Conservation (phyloP, 92 coral and sea anemone genomes). For the Hydrozoanthus gracilis region DNA sequence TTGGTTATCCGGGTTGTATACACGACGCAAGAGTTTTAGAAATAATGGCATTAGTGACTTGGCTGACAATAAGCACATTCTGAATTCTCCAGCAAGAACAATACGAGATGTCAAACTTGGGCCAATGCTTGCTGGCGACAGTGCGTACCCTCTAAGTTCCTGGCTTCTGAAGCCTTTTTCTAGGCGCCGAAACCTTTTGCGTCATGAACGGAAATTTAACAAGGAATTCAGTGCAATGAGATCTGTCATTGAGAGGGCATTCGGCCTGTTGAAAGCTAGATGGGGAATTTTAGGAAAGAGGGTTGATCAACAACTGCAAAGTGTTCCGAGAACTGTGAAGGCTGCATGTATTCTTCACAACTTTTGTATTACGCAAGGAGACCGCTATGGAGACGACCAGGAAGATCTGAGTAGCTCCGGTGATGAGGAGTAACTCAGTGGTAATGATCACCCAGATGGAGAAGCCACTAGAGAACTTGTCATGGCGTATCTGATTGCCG, state of each 20-base stretch:
- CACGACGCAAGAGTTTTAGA: slow-evolving; percentile 56
- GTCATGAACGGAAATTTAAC: slow-evolving; percentile 26
- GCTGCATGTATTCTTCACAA: slow-evolving; percentile 22
- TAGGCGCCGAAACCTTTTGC: slow-evolving; percentile 1
- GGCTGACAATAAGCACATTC: slow-evolving; percentile 51
- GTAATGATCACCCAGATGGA: background rate
- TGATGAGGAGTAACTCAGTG: background rate
- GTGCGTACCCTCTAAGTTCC: slow-evolving; percentile 48
- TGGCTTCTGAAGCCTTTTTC: slow-evolving; percentile 46
- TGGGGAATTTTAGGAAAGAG: slow-evolving; percentile 12
- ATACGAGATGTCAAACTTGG: slow-evolving; percentile 29
- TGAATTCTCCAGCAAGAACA: slow-evolving; percentile 43
- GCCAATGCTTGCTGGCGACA: slow-evolving; percentile 62
- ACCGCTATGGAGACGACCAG: slow-evolving; percentile 11
- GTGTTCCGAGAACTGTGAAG: background rate
- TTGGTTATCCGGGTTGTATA: slow-evolving; percentile 60
- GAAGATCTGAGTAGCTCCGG: background rate
- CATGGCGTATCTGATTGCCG: slow-evolving; percentile 23
- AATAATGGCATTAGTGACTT: slow-evolving; percentile 20
- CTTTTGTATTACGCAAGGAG: slow-evolving; percentile 20
- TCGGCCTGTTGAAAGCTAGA: slow-evolving; percentile 15
- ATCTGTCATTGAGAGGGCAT: slow-evolving; percentile 23
- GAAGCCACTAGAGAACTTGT: slow-evolving; percentile 26
- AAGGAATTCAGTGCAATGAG: slow-evolving; percentile 23
- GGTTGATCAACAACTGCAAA: slow-evolving; percentile 10